A percentile compares a stretch with the other conserved stretches of the same genome.
Conservation (phyloP, 2,113 vertebrate genomes). For the Ceyx margarethae region DNA sequence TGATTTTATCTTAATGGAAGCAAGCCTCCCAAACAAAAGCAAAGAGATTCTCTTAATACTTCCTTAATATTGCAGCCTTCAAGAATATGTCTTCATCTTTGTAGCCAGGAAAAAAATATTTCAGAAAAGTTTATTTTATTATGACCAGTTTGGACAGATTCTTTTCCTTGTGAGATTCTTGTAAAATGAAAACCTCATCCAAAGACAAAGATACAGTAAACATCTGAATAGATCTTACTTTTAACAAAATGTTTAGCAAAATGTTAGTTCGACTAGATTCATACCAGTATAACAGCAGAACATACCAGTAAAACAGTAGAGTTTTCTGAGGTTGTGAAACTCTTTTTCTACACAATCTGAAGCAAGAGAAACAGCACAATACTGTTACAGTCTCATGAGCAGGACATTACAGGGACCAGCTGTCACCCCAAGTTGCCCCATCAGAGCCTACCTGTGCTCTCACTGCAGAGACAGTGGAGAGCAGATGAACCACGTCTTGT, state of each 20-base stretch:
- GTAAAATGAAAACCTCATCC: not conserved
- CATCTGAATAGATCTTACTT: not conserved
- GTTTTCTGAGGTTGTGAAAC: not conserved
- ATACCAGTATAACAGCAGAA: not conserved
- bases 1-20: not conserved
- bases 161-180: not conserved
- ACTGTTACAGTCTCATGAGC: not conserved
- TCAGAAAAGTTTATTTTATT: not conserved
- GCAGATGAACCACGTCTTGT: not conserved
- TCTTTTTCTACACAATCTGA: not conserved
- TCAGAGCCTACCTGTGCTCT: not conserved
- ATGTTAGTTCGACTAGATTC: not conserved
- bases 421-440: not conserved
- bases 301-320: not conserved
- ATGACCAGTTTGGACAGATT: not conserved
- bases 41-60: not conserved
- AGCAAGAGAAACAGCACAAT: not conserved
- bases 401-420: not conserved
- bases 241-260: not conserved
- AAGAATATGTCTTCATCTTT: not conserved
- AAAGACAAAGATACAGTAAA: not conserved
- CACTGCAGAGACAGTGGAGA: not conserved
- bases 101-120: not conserved
- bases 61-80: not conserved
- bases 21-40: not conserved